A percentile compares a stretch with the other conserved stretches of the same genome.
These are phyloP conservation scores for Muricea muricata DNA, from an alignment of 92 coral and sea anemone species.

Conservation along the genomic window DNA sequence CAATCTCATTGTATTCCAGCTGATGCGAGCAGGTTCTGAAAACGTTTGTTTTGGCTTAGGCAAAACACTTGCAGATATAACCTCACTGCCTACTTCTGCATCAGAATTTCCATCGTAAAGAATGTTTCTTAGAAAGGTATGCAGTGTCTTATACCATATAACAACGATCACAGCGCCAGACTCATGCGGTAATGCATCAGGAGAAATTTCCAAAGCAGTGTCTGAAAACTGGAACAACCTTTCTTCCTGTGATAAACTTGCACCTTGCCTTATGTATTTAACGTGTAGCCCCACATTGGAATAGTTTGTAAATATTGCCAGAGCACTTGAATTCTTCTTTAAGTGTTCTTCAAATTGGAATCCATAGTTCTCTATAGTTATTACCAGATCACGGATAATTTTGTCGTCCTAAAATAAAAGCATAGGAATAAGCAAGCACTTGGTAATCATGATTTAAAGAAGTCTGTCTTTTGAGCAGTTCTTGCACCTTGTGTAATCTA, in stretches of 20 bases:
- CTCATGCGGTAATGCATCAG: background rate
- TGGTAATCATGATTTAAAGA: too few species aligned
- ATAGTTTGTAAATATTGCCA: background rate
- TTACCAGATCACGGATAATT: background rate
- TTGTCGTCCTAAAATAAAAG: background rate
- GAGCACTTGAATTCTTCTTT: background rate
- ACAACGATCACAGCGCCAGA: constrained; percentile 4
- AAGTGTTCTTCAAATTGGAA: constrained; percentile 13
- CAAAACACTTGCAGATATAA: constrained; percentile 21
- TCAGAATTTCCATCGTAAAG: background rate
- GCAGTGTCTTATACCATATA: constrained; percentile 4
- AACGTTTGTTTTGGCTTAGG: constrained; percentile 5
- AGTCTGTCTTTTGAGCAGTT: too few species aligned
- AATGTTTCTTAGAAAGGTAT: background rate
- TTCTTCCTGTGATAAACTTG: background rate
- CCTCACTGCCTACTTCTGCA: background rate
- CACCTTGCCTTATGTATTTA: background rate
- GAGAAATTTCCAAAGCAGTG: constrained; percentile 8
- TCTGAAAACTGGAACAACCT: background rate
- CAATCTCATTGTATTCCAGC: constrained; percentile 15
- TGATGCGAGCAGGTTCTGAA: constrained; percentile 28
- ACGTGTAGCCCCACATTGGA: constrained; percentile 17
- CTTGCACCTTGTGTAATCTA: too few species aligned
- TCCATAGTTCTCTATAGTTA: constrained; percentile 22
- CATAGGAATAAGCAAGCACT: background rate